These are phyloP conservation scores for Antigone vipio DNA, from an alignment of 2,113 vertebrate species.

Conservation along the genomic window DNA sequence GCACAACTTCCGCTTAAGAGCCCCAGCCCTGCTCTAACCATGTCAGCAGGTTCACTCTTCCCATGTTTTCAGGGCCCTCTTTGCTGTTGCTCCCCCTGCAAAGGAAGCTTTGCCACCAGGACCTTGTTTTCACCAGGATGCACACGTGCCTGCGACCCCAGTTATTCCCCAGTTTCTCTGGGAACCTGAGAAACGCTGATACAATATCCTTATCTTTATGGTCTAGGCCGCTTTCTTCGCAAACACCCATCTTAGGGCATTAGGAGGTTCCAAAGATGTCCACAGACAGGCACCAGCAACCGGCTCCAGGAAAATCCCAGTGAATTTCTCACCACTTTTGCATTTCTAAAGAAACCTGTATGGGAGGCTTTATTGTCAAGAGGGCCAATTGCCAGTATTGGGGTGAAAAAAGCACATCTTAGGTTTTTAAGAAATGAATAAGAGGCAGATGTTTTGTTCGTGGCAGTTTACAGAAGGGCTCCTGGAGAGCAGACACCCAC, in stretches of 20 bases:
- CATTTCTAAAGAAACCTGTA: not conserved
- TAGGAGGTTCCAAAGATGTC: not conserved
- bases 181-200: not conserved
- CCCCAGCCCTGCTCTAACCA: not conserved
- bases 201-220: not conserved
- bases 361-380: not conserved
- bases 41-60: not conserved
- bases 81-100: not conserved
- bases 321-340: not conserved
- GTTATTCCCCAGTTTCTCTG: not conserved
- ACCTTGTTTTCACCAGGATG: not conserved
- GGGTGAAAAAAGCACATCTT: not conserved
- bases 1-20: not conserved
- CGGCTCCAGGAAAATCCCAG: not conserved
- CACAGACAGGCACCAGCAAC: not conserved
- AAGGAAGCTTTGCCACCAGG: not conserved
- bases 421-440: not conserved
- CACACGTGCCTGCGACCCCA: not conserved
- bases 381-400: not conserved
- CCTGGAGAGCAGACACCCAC: not conserved
- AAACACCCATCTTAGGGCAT: not conserved
- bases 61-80: not conserved
- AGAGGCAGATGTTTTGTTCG: rapidly evolving
- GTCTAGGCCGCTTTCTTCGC: not conserved
- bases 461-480: not conserved